These are phyloP conservation scores for Lerista edwardsae DNA, from an alignment of 2,797 vertebrate species.

Conservation along the genomic window DNA sequence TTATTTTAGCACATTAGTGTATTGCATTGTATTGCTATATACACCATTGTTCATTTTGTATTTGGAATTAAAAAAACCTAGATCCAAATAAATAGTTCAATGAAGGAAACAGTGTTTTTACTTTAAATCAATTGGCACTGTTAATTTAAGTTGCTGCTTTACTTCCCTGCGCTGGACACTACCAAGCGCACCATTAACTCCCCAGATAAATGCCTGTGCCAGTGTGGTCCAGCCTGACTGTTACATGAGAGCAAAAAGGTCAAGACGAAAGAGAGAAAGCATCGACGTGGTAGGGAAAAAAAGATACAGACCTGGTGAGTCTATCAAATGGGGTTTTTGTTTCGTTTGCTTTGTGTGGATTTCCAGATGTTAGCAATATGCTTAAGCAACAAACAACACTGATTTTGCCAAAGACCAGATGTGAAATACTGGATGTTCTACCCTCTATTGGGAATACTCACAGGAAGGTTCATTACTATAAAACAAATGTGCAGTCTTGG, in stretches of 20 bases:
- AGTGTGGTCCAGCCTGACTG: neutral
- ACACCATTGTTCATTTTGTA: no score
- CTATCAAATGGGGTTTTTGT: slow-evolving; percentile 5
- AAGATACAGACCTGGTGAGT: neutral
- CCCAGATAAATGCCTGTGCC: neutral
- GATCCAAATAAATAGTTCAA: neutral
- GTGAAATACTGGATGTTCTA: slow-evolving; percentile 7
- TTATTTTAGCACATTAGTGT: no score
- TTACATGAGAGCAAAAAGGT: neutral
- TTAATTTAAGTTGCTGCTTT: neutral
- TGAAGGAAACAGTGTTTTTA: neutral
- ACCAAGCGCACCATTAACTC: neutral
- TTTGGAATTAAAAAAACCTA: neutral
- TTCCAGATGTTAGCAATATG: slow-evolving; percentile 28
- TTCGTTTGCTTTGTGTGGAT: neutral
- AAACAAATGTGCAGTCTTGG: neutral
- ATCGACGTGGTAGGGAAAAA: neutral
- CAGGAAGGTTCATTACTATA: neutral
- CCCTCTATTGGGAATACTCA: neutral
- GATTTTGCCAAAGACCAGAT: slow-evolving; percentile 17
- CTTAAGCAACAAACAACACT: slow-evolving; percentile 16
- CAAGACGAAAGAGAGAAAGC: neutral
- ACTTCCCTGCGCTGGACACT: neutral
- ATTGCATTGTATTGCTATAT: no score
- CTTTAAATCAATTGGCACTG: neutral